Evolutionary conservation across 92 coral and sea anemone species (phyloP).

Genomic region (Heteractis magnifica): DNA sequence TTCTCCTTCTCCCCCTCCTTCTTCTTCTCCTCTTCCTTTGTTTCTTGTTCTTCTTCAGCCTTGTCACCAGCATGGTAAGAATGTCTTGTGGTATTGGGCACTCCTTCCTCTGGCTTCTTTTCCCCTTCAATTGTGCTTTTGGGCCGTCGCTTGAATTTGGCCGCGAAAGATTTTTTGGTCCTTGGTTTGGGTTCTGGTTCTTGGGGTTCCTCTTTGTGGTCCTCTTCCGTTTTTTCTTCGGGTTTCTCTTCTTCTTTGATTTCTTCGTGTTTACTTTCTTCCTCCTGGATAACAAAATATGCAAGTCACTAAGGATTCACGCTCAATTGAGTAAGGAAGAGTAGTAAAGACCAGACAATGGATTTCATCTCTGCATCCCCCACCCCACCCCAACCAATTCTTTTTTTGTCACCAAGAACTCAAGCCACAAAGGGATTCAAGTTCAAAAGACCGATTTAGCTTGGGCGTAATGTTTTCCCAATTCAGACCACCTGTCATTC

Average conservation of each 20-base stretch:
- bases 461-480: too few species aligned
- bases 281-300: slow-evolving; percentile 14
- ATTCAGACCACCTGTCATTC: too few species aligned
- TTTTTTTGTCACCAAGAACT: too few species aligned
- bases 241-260: slow-evolving; percentile 17
- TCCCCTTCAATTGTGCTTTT: slow-evolving; percentile 43
- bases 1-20: not conserved
- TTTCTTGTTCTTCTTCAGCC: slow-evolving; percentile 31
- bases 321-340: not conserved
- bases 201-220: slow-evolving; percentile 1
- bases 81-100: slow-evolving; percentile 20
- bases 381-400: too few species aligned
- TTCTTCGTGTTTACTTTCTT: slow-evolving; percentile 23
- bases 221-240: not conserved
- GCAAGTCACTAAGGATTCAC: not conserved
- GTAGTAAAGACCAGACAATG: too few species aligned
- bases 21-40: not conserved
- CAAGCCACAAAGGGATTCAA: too few species aligned
- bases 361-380: too few species aligned
- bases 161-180: slow-evolving; percentile 32
- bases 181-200: slow-evolving; percentile 19
- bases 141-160: slow-evolving; percentile 47
- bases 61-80: slow-evolving; percentile 38
- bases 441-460: too few species aligned
- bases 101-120: slow-evolving; percentile 25